Evolutionary conservation across 37 sponge, comb jelly and placozoan genomes (phyloP), one percentile per base, ranked within the genome.

Genomic region (Cliona cf. orientalis): DNA sequence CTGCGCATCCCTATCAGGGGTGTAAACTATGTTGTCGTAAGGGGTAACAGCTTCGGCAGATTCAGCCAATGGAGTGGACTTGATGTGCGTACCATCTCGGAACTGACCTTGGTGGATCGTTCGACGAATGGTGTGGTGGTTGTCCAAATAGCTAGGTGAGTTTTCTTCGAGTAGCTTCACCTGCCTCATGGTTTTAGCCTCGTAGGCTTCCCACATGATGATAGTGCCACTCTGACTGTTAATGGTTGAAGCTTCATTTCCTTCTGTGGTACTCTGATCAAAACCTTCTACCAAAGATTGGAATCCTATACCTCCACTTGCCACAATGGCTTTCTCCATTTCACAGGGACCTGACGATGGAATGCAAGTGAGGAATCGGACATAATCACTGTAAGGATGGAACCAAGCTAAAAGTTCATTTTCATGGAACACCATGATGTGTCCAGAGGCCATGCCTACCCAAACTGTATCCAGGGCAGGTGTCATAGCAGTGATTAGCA

Each of bases 391-490:
- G 75, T 93, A 93, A 2, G 93, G 93, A 34, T 66, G 76, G 42
- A 74, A 81, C 73, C 80, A 76, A 23, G 81, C 72, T 23, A 93
- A 69, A 6, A 93, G 43, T 19, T 85, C 86, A 23, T 81, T 55
- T 29, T 80, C 72, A 71, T 80, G 72, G 70, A 91, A 85, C 6
- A 96, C 74, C 43, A 92, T n/a, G 58, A 96, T 90, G 89, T 87
- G 91, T 5, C 97, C 97, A 62, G 81, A 85, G 40, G 89, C 86
- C 85, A 88, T 84, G 1, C 93, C 97, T 39, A 94, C 78, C 94
- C 94, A 96, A 29, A 96, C 79, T 2, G 86, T 88, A 58, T 96
- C 94, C 45, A 93, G 64, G 36, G 86, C 91, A 5, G 84, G 63
- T 21, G 83, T 65, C 82, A 93, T 81, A 77, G 82, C 82, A 3